These are phyloP conservation scores for Lacerta bilineata DNA, from an alignment of 2,797 vertebrate genomes.

Conservation along the genomic window DNA sequence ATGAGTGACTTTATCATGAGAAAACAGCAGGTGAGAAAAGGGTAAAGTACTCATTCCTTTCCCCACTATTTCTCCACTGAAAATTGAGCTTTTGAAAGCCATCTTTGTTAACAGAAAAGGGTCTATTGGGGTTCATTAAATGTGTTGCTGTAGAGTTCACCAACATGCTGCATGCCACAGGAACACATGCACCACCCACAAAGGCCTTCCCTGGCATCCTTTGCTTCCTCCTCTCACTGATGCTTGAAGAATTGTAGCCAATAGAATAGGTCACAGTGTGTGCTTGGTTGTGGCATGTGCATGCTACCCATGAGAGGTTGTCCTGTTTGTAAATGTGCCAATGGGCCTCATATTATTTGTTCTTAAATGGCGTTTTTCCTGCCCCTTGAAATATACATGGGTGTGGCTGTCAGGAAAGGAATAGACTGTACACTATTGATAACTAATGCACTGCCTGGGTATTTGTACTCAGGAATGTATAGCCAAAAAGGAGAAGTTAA, in stretches of 20 bases:
- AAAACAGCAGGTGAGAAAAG: neutral
- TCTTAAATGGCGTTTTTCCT: neutral
- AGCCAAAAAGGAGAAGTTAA: neutral
- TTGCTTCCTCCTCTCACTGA: too few species aligned
- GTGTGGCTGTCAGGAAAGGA: neutral
- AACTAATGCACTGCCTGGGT: neutral
- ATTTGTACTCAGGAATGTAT: neutral
- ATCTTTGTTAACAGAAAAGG: neutral
- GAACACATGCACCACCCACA: too few species aligned
- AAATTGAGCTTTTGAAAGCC: neutral
- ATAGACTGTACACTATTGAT: neutral
- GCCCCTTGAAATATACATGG: too few species aligned
- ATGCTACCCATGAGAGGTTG: too few species aligned
- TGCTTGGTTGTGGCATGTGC: too few species aligned
- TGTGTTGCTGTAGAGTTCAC: neutral
- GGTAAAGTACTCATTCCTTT: too few species aligned
- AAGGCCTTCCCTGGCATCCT: too few species aligned
- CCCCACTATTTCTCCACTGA: neutral
- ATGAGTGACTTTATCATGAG: neutral
- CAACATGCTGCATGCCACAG: too few species aligned
- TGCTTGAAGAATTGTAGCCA: too few species aligned
- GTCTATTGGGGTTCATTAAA: neutral
- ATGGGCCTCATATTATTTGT: neutral
- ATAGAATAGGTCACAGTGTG: too few species aligned
- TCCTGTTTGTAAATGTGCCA: too few species aligned